Percentiles rank a stretch among this genome's conserved stretches.
phyloP scores from a whole-genome alignment of 1,140 invertebrate genomes.

The Sweltsa coloradensis region DNA sequence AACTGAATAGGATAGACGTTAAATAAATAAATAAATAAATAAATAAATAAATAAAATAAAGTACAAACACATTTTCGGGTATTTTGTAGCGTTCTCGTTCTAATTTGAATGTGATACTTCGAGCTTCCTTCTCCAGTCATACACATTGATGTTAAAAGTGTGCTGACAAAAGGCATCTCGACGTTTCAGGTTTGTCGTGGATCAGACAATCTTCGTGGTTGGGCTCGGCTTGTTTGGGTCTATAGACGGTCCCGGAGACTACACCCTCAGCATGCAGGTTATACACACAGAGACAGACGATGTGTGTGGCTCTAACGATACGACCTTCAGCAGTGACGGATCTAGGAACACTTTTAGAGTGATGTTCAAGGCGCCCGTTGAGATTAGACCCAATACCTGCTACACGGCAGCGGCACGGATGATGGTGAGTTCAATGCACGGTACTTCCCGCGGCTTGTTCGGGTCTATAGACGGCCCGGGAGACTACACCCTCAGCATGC shows the following conservation, averaged over 20 bases:
- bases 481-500: slow-evolving; percentile 69
- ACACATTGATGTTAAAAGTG: not conserved
- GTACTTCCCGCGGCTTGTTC: slow-evolving; percentile 83
- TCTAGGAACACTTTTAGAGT: no score
- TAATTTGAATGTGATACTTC: not conserved
- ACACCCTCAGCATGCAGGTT: slow-evolving; percentile 66
- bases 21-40: no score
- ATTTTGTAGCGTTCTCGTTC: not conserved
- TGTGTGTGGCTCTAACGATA: slow-evolving; percentile 64
- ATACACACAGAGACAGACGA: slow-evolving; percentile 64
- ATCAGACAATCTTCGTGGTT: slow-evolving; percentile 70
- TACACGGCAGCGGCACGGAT: no score
- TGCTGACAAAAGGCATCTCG: slow-evolving; percentile 9
- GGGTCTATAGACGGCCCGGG: slow-evolving; percentile 72
- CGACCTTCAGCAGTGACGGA: no score
- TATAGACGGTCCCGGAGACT: slow-evolving; percentile 69
- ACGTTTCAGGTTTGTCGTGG: slow-evolving; percentile 60
- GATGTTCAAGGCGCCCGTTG: no score
- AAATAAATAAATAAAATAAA: not conserved
- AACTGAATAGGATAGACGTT: no score
- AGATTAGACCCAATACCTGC: no score
- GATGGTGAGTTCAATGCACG: no score
- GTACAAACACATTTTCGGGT: not conserved
- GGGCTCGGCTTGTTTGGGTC: slow-evolving; percentile 84
- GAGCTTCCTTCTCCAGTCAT: not conserved